Evolutionary conservation across 2,888 invertebrate genomes (phyloP).

Genomic region (Eupelmus urozonus): DNA sequence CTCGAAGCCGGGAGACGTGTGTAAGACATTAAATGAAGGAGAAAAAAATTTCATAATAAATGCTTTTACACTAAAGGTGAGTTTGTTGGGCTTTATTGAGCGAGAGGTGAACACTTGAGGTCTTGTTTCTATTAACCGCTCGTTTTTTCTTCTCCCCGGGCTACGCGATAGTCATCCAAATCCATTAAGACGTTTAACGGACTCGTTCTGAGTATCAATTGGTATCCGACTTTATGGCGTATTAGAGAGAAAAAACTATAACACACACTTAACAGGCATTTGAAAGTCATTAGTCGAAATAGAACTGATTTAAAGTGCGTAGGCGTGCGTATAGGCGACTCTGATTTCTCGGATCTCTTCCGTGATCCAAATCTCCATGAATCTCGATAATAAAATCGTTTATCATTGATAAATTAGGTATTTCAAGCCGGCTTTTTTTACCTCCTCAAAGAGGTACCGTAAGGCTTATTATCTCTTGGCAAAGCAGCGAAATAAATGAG

Average conservation of each 20-base stretch:
- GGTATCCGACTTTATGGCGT: not conserved
- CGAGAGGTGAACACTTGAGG: constrained; percentile 47
- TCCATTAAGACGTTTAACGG: constrained; percentile 51
- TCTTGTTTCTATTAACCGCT: not conserved
- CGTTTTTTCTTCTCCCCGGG: constrained; percentile 3
- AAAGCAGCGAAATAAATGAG: constrained; percentile 35
- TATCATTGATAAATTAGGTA: constrained; percentile 12
- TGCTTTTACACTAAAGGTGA: constrained; percentile 44
- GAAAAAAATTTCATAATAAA: constrained; percentile 47
- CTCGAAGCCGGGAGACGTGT: constrained; percentile 28
- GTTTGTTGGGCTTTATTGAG: constrained; percentile 44
- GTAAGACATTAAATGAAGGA: constrained; percentile 43
- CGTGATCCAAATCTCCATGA: not conserved
- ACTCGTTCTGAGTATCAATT: constrained; percentile 24
- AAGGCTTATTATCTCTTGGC: constrained; percentile 6
- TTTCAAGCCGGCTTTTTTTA: constrained; percentile 8
- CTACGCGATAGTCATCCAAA: constrained; percentile 4
- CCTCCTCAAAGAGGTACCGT: constrained; percentile 17
- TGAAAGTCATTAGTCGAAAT: constrained; percentile 32
- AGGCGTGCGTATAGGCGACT: not conserved
- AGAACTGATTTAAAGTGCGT: not conserved
- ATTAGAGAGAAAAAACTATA: not conserved
- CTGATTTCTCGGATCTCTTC: not conserved
- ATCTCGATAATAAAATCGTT: constrained; percentile 27
- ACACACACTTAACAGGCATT: constrained; percentile 10